Conservation (phyloP, 1,140 invertebrate species). For the Leptopilina boulardi region DNA sequence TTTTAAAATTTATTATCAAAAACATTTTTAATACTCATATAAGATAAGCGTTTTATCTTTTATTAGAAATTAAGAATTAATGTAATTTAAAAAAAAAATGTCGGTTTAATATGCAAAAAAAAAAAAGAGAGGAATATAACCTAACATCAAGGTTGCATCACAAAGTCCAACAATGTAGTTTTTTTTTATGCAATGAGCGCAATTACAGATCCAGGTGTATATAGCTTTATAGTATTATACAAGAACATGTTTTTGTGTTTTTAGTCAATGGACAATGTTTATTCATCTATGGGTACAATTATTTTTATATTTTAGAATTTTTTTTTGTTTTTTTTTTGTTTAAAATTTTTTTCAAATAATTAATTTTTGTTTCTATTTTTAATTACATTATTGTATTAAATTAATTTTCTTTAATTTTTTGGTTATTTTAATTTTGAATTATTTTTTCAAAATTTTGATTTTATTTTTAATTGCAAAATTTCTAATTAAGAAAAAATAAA, state of each 20-base stretch:
- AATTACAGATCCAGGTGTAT: constrained; percentile 7
- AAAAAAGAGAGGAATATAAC: not conserved
- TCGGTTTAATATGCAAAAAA: not conserved
- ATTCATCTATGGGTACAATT: not conserved
- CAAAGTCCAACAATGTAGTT: constrained; percentile 15
- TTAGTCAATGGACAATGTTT: not conserved
- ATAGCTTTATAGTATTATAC: not conserved
- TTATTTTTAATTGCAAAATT: too few species aligned
- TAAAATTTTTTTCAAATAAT: too few species aligned
- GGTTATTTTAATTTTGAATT: too few species aligned
- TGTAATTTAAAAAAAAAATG: not conserved
- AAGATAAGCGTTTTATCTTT: not conserved
- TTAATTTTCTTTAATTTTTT: too few species aligned
- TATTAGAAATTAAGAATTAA: not conserved
- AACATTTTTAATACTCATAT: not conserved
- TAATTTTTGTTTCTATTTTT: not conserved
- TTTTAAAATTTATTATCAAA: not conserved
- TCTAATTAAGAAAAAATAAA: too few species aligned
- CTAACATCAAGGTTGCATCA: not conserved
- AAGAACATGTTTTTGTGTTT: constrained; percentile 7
- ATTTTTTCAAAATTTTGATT: too few species aligned
- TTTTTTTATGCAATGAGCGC: constrained; percentile 10
- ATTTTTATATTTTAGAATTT: not conserved
- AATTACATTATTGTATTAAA: too few species aligned
- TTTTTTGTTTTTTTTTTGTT: not conserved